Percentiles rank a stretch among this genome's conserved stretches.
phyloP scores from a whole-genome alignment of 2,113 vertebrate species.

The Aldabrachelys gigantea region DNA sequence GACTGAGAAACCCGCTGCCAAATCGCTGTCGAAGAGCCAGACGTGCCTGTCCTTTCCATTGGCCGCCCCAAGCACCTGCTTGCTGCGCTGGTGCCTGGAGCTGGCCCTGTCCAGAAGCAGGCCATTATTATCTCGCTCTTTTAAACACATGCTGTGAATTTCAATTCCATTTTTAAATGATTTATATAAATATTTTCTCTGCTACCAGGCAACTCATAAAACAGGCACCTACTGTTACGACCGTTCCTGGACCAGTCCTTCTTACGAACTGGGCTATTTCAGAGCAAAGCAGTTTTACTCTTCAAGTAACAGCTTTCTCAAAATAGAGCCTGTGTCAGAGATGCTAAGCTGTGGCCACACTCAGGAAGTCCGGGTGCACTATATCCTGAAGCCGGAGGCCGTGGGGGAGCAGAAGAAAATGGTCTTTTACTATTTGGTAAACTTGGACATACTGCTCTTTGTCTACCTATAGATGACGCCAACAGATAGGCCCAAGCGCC shows the following conservation, averaged over 20 bases:
- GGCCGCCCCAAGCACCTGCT: too few relatives aligned
- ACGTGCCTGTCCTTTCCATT: too few relatives aligned
- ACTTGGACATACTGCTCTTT: background rate
- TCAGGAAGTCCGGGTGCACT: conserved; percentile 57
- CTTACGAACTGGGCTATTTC: background rate
- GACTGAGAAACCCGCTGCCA: too few relatives aligned
- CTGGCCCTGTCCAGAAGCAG: background rate
- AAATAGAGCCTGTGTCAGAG: conserved; percentile 60
- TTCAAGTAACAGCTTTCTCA: conserved; percentile 75
- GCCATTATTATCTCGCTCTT: background rate
- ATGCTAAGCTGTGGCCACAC: conserved; percentile 63
- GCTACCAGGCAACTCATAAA: conserved; percentile 75
- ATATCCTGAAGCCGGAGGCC: conserved; percentile 60
- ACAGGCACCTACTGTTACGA: background rate
- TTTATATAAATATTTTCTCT: conserved; percentile 15
- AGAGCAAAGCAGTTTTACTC: conserved; percentile 72
- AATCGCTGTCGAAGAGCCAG: too few relatives aligned
- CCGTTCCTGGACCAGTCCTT: conserved; percentile 47
- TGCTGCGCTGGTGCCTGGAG: too few relatives aligned
- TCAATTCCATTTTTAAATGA: background rate
- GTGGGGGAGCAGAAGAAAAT: conserved; percentile 56
- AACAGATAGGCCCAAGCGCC: background rate
- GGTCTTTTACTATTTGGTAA: conserved; percentile 78
- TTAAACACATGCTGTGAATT: background rate
- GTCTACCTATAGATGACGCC: background rate